Evolutionary conservation across 1,140 invertebrate species (phyloP), one percentile per base, ranked within the genome.

Genomic region (Eufriesea mexicana): DNA sequence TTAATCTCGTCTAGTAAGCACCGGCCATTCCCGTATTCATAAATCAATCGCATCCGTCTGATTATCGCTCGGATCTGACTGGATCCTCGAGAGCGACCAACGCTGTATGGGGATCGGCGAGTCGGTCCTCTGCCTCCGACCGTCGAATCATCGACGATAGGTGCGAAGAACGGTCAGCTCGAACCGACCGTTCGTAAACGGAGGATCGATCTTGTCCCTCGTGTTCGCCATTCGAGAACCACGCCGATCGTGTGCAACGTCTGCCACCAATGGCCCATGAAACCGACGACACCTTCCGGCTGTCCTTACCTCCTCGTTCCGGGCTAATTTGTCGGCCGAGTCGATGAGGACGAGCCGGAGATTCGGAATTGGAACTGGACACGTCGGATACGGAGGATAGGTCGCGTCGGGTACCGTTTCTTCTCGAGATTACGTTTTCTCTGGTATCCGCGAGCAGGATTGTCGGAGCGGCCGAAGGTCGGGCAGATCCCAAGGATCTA

Each of bases 11-110:
- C 84, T 83, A 84, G 87, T 75, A 72, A 88, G 79, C 86, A 83
- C 66, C 80, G 73, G 82, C 67, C 86, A 83, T 77, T 80, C 61
- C 80, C 74, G 87, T 84, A 89, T 90, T 87, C 91, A 92, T 93
- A 93, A 93, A 93, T 93, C 92, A 93, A 92, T 93, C 89, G 88
- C 79, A 86, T 79, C 79, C 87, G 74, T 90, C 89, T 84, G 90
- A 93, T 93, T 91, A 92, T 91, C 92, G 92, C 92, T 92, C 90
- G 91, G 92, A 92, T 92, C 89, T 76, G 87, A 79, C 42, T 73
- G 78, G 67, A 78, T 78, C 64, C 79, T 64, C 25, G 67, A 42
- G 51, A 23, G 23, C 45, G 51, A 25, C 2, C 2, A n/a, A 59
- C 72, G 67, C 72, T 66, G 71, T 66, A 55, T 57, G 78, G 45